Conservation (phyloP, 2,888 invertebrate species). For the Diadromus collaris region DNA sequence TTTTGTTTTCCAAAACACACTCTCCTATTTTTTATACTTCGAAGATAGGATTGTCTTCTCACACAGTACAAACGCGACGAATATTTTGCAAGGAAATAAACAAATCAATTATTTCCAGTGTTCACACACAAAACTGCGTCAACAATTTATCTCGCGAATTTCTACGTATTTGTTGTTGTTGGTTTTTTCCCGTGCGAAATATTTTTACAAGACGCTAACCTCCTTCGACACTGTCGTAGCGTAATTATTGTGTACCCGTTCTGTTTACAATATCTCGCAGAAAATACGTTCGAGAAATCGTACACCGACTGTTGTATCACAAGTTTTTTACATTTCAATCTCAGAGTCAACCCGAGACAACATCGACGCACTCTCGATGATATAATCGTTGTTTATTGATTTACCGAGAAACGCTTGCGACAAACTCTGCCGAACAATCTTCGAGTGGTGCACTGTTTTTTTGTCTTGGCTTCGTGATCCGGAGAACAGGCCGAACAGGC, state of each 20-base stretch:
- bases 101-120: neutral
- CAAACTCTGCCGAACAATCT: neutral
- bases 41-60: neutral
- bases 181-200: neutral
- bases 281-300: neutral
- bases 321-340: neutral
- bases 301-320: neutral
- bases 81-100: neutral
- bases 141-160: neutral
- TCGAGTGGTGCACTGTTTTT: neutral
- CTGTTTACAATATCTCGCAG: neutral
- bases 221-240: neutral
- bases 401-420: neutral
- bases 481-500: neutral
- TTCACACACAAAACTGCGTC: constrained; percentile 2
- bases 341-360: neutral
- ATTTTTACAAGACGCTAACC: constrained; percentile 51
- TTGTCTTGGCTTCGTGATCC: neutral
- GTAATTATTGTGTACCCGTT: neutral
- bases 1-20: neutral
- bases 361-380: neutral
- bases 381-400: constrained; percentile 5
- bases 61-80: neutral
- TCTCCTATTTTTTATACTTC: neutral
- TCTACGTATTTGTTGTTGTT: neutral